phyloP scores from a whole-genome alignment of 2,888 invertebrate genomes.

The Pandemis heparana region DNA sequence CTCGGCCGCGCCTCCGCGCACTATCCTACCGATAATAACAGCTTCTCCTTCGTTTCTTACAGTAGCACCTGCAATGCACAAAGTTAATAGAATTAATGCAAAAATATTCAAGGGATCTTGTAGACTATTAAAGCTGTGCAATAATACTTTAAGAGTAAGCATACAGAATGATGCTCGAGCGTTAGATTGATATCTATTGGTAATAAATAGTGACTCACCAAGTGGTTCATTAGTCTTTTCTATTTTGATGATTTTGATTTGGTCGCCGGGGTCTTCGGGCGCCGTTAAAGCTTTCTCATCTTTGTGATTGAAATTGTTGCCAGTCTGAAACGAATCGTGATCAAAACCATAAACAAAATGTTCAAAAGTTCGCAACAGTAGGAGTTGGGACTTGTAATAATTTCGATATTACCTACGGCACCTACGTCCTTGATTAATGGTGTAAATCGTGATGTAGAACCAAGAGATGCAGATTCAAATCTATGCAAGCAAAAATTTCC shows the following conservation, averaged over 20 bases:
- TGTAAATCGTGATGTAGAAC: no score
- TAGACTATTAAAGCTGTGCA: no score
- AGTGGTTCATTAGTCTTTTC: conserved; percentile 98
- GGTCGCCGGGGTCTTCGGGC: conserved; percentile 86
- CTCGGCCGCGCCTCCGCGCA: conserved; percentile 98
- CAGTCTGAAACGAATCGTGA: conserved; percentile 61
- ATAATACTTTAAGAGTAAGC: neutral
- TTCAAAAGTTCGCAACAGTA: no score
- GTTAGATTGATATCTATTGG: no score
- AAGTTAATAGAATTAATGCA: neutral
- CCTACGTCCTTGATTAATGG: no score
- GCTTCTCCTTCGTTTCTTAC: conserved; percentile 97
- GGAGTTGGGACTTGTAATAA: no score
- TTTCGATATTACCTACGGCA: no score
- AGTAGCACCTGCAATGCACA: conserved; percentile 86
- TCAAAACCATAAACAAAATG: no score
- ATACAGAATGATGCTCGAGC: no score
- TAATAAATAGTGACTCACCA: conserved; percentile 70
- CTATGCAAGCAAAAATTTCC: no score
- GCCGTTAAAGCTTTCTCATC: conserved; percentile 67
- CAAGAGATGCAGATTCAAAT: no score
- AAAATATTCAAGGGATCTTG: neutral
- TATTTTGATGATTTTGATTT: conserved; percentile 97
- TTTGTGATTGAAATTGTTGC: conserved; percentile 73
- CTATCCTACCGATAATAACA: conserved; percentile 98